A percentile compares a stretch with the other conserved stretches of the same genome.
Evolutionary conservation across 64 coral and sea anemone genomes (phyloP).

Genomic region (Cladopsammia gracilis): DNA sequence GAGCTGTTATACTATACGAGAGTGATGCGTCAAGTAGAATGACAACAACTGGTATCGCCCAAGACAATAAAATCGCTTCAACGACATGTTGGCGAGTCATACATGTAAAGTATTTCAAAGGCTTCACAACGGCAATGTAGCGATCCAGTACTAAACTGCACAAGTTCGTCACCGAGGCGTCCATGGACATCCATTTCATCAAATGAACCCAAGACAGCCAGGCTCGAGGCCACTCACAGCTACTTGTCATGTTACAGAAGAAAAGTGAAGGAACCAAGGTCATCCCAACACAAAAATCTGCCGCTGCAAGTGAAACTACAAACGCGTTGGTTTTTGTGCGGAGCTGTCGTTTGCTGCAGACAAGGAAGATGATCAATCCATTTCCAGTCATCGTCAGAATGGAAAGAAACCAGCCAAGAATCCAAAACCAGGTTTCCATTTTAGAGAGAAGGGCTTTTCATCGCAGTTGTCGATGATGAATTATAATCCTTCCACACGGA

Average conservation of each 20-base stretch:
- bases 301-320: not conserved
- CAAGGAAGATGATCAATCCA: not conserved
- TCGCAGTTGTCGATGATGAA: no score
- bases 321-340: constrained; percentile 9
- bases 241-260: not conserved
- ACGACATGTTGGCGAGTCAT: not conserved
- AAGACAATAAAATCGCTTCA: not conserved
- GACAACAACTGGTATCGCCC: not conserved
- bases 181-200: not conserved
- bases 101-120: not conserved
- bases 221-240: not conserved
- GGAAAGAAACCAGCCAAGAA: no score
- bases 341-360: constrained; percentile 12
- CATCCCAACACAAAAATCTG: not conserved
- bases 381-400: no score
- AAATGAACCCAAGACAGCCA: not conserved
- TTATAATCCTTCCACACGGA: no score
- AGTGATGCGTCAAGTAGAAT: not conserved
- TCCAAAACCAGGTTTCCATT: no score
- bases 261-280: not conserved
- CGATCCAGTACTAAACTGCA: constrained; percentile 19
- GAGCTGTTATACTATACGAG: no score
- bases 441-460: no score
- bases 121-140: constrained; percentile 10
- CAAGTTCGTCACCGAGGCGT: not conserved